Conservation (phyloP, 2,797 vertebrate genomes). For the Sphenopsis melanotis region DNA sequence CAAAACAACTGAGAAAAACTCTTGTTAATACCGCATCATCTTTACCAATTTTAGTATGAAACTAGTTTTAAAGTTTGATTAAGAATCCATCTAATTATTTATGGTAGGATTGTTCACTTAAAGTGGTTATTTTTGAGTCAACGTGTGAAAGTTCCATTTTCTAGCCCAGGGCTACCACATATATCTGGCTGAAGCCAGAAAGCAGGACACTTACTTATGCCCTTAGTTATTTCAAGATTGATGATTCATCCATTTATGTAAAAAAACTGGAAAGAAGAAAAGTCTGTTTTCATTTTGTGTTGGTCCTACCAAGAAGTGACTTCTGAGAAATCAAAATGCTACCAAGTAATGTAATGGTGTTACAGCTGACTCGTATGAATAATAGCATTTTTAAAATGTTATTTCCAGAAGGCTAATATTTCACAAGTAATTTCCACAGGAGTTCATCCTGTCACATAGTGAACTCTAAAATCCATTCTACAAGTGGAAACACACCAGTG, state of each 20-base stretch:
- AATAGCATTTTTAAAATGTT: neutral
- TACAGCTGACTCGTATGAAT: neutral
- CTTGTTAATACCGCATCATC: neutral
- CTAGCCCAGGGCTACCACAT: neutral
- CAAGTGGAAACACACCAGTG: neutral
- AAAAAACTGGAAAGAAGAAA: neutral
- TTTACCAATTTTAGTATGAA: neutral
- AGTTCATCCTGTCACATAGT: neutral
- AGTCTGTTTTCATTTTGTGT: neutral
- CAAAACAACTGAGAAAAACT: neutral
- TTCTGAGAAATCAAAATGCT: neutral
- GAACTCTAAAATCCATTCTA: neutral
- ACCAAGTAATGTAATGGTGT: neutral
- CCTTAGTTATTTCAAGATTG: neutral
- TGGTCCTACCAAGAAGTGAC: neutral
- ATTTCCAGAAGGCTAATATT: neutral
- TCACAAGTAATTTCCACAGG: neutral
- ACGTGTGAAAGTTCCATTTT: neutral
- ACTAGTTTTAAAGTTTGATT: neutral
- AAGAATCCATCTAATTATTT: neutral
- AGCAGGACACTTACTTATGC: neutral
- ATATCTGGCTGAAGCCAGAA: neutral
- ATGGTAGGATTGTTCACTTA: neutral
- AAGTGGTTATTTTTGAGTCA: neutral
- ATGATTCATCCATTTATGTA: neutral